Base-by-base conservation (phyloP, 2,113 vertebrate genomes). In the Physeter macrocephalus region DNA sequence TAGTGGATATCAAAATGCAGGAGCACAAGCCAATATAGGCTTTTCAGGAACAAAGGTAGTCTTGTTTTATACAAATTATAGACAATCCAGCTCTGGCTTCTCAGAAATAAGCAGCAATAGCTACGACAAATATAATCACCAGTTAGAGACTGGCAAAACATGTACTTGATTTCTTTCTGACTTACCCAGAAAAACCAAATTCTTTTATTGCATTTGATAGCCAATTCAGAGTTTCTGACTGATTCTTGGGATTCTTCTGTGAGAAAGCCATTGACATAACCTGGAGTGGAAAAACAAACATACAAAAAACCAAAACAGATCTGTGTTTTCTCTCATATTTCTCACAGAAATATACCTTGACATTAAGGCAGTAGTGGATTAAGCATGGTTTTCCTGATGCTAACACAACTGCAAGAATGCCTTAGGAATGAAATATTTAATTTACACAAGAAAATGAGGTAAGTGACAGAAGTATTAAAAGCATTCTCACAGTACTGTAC, bases 201-300 rank as follows among this genome's bases (percentile, higher is more conserved):
- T 99, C 99, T 98, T 99, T 99, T 98, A 99, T 99, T 66, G 99
- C 99, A 97, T 99, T 99, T 84, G 99, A 99, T 84, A 99, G 98
- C 99, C 99, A 99, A 97, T 99, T 99, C 85, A 99, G 98, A 17
- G 99, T 98, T 98, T 99, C 99, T 6, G 99, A 99, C 72, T 99
- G 99, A 98, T 99, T 99, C 98, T 99, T 99, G 61, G 99, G 99
- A 98, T 99, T 99, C 98, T 99, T 99, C 97, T 99, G 99, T 81
- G 99, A 98, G 96, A 99, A 99, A 2, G 99, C 99, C 98, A 99
- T 98, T 4, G 99, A 99, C 90, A 99, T 99, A 95, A 99, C 99
- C 99, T 99, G 93, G 10, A 93, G 52, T 1, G 72, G 49, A 39
- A 43, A 25, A 41, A 86, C 21, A 80, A 57, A 81, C 77, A 57